Evolutionary conservation across 2,888 invertebrate species (phyloP).

Genomic region (Pseudeuparius sepicola): DNA sequence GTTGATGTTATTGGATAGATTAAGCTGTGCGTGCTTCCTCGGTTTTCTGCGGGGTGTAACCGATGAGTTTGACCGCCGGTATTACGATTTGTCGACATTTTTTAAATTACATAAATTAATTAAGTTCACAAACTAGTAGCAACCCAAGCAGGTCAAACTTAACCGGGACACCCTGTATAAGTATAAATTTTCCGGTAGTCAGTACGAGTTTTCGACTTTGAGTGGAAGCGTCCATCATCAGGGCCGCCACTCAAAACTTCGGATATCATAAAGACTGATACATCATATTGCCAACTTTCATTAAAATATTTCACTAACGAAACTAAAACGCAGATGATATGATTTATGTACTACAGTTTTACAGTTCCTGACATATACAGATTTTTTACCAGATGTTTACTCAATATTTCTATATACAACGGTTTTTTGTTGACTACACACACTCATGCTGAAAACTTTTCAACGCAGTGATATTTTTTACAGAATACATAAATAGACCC

Average conservation of each 20-base stretch:
- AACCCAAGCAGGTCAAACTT: no score
- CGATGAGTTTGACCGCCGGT: no score
- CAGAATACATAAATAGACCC: constrained; percentile 24
- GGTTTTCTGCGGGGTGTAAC: no score
- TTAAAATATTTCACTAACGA: constrained; percentile 16
- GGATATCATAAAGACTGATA: constrained; percentile 42
- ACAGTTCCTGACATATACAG: constrained; percentile 42
- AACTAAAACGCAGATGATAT: constrained; percentile 2
- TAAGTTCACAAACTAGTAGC: no score
- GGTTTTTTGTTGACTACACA: constrained; percentile 33
- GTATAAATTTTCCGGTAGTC: no score
- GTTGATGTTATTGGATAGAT: constrained; percentile 20
- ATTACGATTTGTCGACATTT: no score
- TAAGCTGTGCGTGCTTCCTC: constrained; percentile 36
- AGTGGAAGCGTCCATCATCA: no score
- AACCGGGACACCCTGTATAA: no score
- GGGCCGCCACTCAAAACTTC: no score
- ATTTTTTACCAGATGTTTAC: constrained; percentile 41
- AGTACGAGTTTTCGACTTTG: no score
- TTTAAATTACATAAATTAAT: no score
- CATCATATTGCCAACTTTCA: constrained; percentile 39
- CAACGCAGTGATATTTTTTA: constrained; percentile 37
- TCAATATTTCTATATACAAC: constrained; percentile 35
- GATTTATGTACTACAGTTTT: constrained; percentile 24
- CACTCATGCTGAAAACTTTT: no score